Conservation (phyloP, 2,113 vertebrate species). For the Penelope pileata region DNA sequence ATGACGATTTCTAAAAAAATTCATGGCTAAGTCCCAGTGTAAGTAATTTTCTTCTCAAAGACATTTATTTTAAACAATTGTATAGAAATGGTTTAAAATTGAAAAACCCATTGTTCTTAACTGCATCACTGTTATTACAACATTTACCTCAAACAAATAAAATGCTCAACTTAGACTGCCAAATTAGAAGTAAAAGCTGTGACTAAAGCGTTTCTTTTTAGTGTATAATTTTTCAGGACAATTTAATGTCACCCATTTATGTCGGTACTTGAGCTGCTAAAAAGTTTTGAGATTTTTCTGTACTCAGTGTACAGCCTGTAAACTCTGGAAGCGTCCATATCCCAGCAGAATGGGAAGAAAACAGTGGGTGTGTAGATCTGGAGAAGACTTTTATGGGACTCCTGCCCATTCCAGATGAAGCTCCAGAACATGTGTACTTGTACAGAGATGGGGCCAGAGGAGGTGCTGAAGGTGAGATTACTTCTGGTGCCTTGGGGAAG, state of each 20-base stretch:
- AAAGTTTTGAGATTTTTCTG: neutral
- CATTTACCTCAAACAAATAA: neutral
- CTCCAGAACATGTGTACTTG: rapidly evolving
- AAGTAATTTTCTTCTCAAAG: neutral
- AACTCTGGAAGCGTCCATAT: neutral
- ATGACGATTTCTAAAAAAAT: neutral
- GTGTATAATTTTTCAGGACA: neutral
- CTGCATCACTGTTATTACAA: neutral
- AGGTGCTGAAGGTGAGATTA: neutral
- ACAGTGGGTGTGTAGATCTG: neutral
- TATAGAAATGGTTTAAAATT: neutral
- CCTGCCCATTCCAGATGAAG: neutral
- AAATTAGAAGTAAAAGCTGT: neutral
- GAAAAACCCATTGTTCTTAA: neutral
- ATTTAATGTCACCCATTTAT: neutral
- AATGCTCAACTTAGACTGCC: neutral
- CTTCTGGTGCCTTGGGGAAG: neutral
- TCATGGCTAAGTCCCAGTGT: neutral
- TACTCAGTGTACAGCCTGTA: neutral
- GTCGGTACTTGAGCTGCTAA: neutral
- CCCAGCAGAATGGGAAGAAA: neutral
- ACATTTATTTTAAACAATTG: neutral
- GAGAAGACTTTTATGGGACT: neutral
- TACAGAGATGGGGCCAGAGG: neutral
- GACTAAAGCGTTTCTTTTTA: neutral